These are phyloP conservation scores for Hydrolagus affinis DNA, from an alignment of 2,113 vertebrate genomes.

Conservation along the genomic window DNA sequence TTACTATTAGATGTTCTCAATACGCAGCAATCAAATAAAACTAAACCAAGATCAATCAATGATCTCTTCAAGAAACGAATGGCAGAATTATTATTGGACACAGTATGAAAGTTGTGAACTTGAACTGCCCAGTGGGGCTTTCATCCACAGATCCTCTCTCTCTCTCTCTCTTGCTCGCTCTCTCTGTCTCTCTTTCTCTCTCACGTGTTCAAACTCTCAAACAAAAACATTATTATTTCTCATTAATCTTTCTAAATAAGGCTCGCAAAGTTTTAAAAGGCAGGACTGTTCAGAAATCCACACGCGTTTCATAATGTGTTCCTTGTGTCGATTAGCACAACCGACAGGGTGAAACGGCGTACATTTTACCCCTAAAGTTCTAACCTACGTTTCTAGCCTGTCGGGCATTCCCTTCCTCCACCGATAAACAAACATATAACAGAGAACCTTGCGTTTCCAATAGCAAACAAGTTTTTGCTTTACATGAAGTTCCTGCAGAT, in stretches of 20 bases:
- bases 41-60: not conserved
- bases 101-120: not conserved
- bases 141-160: not conserved
- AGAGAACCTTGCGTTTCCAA: too few species aligned
- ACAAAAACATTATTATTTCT: not conserved
- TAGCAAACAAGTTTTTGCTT: too few species aligned
- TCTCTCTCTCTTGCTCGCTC: not conserved
- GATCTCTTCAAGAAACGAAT: conserved; percentile 10
- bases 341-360: too few species aligned
- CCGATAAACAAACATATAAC: too few species aligned
- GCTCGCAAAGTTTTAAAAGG: too few species aligned
- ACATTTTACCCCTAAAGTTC: too few species aligned
- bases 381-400: too few species aligned
- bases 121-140: not conserved
- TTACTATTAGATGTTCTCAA: not conserved
- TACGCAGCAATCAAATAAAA: not conserved
- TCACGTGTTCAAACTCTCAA: conserved; percentile 8
- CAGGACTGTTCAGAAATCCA: too few species aligned
- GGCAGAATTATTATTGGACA: not conserved
- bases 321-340: too few species aligned
- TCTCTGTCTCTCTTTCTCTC: not conserved
- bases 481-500: too few species aligned
- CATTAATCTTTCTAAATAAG: not conserved
- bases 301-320: too few species aligned
- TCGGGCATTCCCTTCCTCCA: too few species aligned